Base-by-base conservation (phyloP, 2,113 vertebrate species). In the Etheostoma spectabile region DNA sequence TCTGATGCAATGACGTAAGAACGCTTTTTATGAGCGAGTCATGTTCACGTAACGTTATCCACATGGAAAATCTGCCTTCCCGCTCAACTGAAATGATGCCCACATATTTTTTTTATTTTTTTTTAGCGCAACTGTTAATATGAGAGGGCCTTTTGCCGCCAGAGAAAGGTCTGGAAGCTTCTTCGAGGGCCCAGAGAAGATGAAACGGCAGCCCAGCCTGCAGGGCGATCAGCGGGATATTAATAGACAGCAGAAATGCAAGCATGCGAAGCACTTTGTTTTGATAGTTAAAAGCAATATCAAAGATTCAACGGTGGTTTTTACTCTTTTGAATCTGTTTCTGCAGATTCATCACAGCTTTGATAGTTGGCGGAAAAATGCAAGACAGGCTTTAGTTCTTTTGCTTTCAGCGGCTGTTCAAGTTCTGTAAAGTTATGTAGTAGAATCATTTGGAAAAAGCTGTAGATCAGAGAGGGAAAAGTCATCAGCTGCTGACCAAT, bases 201-300 rank as follows among this genome's bases (percentile, higher is more conserved):
- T 89, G 92, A 90, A 86, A 88, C 22, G 65, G 69, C 79, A 77
- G 88, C 88, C 81, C 56, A 59, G 65, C 70, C 63, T 33, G 72
- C 8, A 2, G 33, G 49, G 19, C 33, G 21, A 64, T 86, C 30
- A 35, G 67, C 21, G 1, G 24, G 53, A 2, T 93, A 90, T 91
- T 91, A 78, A 90, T 93, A 93, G 91, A 74, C 0, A 5, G 22
- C 61, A 71, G 75, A 73, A 63, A 83, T 73, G 72, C 2, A 27
- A 74, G 74, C 86, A 77, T 1, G 63, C 27, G 84, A 35, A 79
- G 65, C 45, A 53, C 73, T 85, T 88, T 69, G 83, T 89, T 75
- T 74, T 38, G 64, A 80, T 81, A 61, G 14, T 67, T 80, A 64
- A 65, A 81, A 64, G 49, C 49, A 8, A 18, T 72, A 63, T 74